Conservation (phyloP, 2,113 vertebrate genomes). For the Pituophis catenifer region DNA sequence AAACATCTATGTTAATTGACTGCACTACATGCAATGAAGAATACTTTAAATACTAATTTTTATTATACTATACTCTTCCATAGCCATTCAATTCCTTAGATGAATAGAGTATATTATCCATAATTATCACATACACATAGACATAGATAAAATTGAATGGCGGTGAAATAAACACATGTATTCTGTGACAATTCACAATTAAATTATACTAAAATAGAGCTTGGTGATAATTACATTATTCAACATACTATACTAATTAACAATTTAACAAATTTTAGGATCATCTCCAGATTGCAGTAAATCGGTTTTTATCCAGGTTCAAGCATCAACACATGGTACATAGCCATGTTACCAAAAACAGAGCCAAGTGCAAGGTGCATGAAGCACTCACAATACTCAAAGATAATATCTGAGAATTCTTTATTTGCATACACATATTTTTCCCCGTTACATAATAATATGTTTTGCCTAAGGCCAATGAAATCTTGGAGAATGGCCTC, state of each 20-base stretch:
- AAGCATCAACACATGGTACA: background rate
- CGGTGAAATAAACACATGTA: background rate
- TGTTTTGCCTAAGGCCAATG: background rate
- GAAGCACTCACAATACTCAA: background rate
- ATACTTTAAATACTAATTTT: background rate
- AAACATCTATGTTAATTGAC: no score
- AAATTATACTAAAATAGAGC: background rate
- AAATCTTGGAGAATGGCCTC: background rate
- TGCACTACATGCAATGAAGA: background rate
- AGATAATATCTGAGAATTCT: background rate
- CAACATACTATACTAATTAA: background rate
- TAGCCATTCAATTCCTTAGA: background rate
- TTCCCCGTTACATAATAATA: background rate
- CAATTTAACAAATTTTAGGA: background rate
- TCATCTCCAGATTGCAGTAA: background rate
- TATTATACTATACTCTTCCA: background rate
- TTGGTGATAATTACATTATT: background rate
- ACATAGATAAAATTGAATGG: background rate
- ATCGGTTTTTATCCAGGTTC: background rate
- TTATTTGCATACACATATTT: background rate
- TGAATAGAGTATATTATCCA: background rate
- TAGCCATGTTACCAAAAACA: background rate
- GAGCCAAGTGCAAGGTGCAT: background rate
- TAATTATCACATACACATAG: background rate
- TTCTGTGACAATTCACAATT: background rate